These are phyloP conservation scores for Flexamia atlantica DNA, from an alignment of 2,888 invertebrate species.

Conservation along the genomic window DNA sequence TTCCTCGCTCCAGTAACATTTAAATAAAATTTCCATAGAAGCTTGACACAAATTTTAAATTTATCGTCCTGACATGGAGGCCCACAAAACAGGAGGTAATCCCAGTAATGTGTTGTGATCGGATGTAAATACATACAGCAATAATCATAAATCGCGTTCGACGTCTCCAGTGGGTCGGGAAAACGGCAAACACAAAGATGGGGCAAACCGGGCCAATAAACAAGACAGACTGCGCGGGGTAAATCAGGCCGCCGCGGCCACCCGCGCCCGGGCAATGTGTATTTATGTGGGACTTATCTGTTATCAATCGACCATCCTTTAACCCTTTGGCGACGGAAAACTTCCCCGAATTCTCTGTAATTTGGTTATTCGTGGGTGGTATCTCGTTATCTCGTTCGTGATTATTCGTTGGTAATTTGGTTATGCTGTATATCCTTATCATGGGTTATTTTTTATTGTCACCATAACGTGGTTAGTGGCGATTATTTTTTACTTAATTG, in stretches of 20 bases:
- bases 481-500: no score
- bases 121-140: constrained; percentile 44
- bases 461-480: no score
- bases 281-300: constrained; percentile 36
- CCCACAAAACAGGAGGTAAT: neutral
- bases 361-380: neutral
- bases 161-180: constrained; percentile 32
- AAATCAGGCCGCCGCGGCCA: constrained; percentile 13
- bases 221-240: constrained; percentile 29
- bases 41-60: neutral
- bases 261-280: constrained; percentile 12
- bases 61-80: neutral
- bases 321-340: constrained; percentile 13
- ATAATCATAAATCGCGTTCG: constrained; percentile 42
- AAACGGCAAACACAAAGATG: constrained; percentile 25
- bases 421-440: no score
- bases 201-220: constrained; percentile 50
- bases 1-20: no score
- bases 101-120: constrained; percentile 8
- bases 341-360: no score
- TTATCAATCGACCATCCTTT: neutral
- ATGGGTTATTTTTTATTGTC: no score
- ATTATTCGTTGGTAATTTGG: no score
- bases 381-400: no score
- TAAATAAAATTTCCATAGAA: no score